These are phyloP conservation scores for Ips nitidus DNA, from an alignment of 1,140 invertebrate genomes.

Conservation along the genomic window DNA sequence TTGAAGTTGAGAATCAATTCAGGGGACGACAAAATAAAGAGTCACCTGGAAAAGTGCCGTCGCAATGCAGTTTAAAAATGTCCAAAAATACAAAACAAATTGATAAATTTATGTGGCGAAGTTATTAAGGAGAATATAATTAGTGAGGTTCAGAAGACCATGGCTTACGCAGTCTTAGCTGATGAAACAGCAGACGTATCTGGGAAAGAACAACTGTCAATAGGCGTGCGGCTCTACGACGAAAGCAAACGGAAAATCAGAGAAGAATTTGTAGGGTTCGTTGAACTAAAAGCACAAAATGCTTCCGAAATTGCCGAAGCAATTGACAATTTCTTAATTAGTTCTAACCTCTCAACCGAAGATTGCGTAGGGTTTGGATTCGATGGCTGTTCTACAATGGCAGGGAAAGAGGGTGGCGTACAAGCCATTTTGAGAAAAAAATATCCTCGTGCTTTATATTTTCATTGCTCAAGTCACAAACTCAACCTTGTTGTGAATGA, in stretches of 20 bases:
- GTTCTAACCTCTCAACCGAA: conserved; percentile 13
- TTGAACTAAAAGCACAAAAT: conserved; percentile 26
- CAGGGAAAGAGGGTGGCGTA: conserved; percentile 46
- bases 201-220: conserved; percentile 28
- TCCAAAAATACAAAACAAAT: conserved; percentile 34
- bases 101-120: conserved; percentile 34
- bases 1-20: conserved; percentile 35
- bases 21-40: conserved; percentile 28
- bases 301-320: conserved; percentile 30
- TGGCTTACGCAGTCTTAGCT: conserved; percentile 24
- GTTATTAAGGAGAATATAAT: conserved; percentile 31
- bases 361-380: conserved; percentile 33
- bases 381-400: conserved; percentile 48
- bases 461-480: conserved; percentile 50
- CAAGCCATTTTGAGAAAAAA: conserved; percentile 46
- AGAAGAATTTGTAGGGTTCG: conserved; percentile 35
- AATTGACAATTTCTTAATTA: conserved; percentile 22
- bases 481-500: conserved; percentile 52
- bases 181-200: not conserved
- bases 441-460: conserved; percentile 47
- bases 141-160: conserved; percentile 8
- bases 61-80: conserved; percentile 26
- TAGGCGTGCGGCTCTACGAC: conserved; percentile 17
- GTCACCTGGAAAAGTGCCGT: conserved; percentile 23
- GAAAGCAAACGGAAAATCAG: conserved; percentile 15